Evolutionary conservation across 2,113 vertebrate species (phyloP), one percentile per base, ranked within the genome.

Genomic region (Caretta caretta): DNA sequence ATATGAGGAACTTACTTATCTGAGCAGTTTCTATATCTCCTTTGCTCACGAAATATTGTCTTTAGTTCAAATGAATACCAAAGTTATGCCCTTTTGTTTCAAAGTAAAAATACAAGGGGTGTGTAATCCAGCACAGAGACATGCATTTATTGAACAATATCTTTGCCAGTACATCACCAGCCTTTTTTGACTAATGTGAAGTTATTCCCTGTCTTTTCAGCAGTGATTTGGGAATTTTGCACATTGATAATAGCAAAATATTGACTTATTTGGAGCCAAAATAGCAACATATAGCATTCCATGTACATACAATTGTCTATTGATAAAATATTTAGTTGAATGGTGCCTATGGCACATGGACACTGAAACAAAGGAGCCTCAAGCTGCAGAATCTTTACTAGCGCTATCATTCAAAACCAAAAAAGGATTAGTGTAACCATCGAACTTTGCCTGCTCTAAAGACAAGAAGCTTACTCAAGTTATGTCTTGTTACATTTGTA

Each of bases 31-130:
- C 38, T 42, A 24, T 11, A 38, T 75, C 22, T 38, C 38, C 65
- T 22, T 10, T 19, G 31, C 65, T 72, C 65, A 72, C 38, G n/a
- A 72, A 38, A 90, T 0, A 83, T n/a, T 46, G 59, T 78, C 89
- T 72, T 87, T 91, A 90, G 88, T 88, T 76, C 89, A 86, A 75
- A 48, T 80, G 14, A 96, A 96, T 94, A 93, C 97, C 96, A 95
- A 97, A 97, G 94, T 90, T 95, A 62, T 11, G 89, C 72, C 53
- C 80, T 76, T 87, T 93, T 83, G 35, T 96, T 94, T 89, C 90
- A 86, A 87, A 56, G 78, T 94, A 96, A 84, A 84, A 54, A 8
- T 2, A 0, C 78, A 42, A 95, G 96, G 93, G 96, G 94, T 83
- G 92, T 97, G 92, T 95, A 94, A 95, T 96, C 17, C 69, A 75